A percentile compares a stretch with the other conserved stretches of the same genome.
Evolutionary conservation across 2,113 vertebrate genomes (phyloP).

Genomic region (Pseudorasbora parva): DNA sequence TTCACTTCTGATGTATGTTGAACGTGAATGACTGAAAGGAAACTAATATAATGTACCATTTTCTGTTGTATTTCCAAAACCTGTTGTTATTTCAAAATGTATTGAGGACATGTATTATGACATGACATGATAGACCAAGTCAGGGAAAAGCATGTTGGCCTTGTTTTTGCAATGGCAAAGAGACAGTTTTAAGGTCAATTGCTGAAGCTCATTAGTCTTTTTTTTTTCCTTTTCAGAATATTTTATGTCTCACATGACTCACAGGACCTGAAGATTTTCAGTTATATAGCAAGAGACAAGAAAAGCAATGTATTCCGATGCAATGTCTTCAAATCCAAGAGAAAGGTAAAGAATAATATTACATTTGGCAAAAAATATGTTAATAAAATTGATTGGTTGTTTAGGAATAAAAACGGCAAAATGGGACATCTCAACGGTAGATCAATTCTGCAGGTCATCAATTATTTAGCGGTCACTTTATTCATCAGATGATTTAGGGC

Average conservation of each 20-base stretch:
- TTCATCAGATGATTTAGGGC: not conserved
- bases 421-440: not conserved
- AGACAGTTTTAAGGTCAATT: conserved; percentile 5
- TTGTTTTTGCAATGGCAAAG: conserved; percentile 38
- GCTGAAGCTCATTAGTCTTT: not conserved
- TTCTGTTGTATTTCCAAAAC: not conserved
- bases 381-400: not conserved
- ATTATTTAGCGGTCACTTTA: not conserved
- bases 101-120: not conserved
- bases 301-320: conserved; percentile 92
- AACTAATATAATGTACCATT: not conserved
- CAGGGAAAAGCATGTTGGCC: not conserved
- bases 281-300: conserved; percentile 95
- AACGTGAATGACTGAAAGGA: too few relatives aligned
- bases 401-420: not conserved
- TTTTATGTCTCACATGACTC: conserved; percentile 98
- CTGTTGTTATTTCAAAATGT: not conserved
- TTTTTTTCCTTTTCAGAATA: conserved; percentile 79
- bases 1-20: too few relatives aligned
- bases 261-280: conserved; percentile 98
- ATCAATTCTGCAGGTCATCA: not conserved
- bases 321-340: conserved; percentile 98
- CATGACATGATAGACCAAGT: not conserved
- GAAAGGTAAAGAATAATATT: conserved; percentile 81
- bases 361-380: not conserved